phyloP scores from a whole-genome alignment of 2,113 vertebrate species.

The Pachycephala philippinensis region DNA sequence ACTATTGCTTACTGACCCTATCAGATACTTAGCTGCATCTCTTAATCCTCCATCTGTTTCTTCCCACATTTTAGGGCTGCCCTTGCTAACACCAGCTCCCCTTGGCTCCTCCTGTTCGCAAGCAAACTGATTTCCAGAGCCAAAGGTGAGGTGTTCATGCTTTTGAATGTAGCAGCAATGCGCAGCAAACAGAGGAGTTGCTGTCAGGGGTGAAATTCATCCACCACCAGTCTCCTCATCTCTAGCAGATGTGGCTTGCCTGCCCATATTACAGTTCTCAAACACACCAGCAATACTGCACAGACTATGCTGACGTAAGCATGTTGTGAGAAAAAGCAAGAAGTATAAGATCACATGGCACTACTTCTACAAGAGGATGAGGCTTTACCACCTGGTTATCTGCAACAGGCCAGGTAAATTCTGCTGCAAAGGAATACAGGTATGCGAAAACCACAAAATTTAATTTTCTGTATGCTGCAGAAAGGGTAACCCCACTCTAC shows the following conservation, averaged over 20 bases:
- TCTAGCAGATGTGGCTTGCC: not conserved
- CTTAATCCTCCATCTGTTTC: not conserved
- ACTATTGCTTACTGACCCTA: not conserved
- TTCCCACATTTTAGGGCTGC: not conserved
- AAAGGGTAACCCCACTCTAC: not conserved
- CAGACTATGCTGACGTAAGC: accelerated
- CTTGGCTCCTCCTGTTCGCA: not conserved
- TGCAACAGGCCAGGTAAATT: not conserved
- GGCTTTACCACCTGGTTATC: not conserved
- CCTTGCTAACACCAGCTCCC: not conserved
- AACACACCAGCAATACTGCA: not conserved
- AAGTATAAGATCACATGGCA: not conserved
- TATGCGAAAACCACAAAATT: not conserved
- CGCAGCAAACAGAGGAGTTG: not conserved
- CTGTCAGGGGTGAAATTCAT: not conserved
- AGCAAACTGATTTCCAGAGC: not conserved
- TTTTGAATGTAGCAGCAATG: not conserved
- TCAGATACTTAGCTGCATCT: not conserved
- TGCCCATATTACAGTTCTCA: not conserved
- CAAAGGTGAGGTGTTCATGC: accelerated
- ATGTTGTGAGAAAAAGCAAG: not conserved
- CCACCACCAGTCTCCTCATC: not conserved
- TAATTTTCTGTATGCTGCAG: not conserved
- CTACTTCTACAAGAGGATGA: not conserved
- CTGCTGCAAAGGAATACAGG: not conserved